These are phyloP conservation scores for Mechanitis messenoides DNA, from an alignment of 2,888 invertebrate species.

Conservation along the genomic window DNA sequence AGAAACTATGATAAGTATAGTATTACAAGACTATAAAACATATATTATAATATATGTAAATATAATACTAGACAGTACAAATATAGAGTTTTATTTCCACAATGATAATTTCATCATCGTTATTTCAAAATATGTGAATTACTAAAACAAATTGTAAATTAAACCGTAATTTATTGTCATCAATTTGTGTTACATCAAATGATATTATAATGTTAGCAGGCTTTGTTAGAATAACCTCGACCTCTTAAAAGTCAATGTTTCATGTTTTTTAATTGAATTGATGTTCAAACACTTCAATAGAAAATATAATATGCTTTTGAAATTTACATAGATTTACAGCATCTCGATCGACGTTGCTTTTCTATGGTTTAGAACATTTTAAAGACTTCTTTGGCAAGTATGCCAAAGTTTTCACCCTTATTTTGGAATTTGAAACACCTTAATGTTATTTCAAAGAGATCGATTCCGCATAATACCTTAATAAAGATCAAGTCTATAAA, in stretches of 20 bases:
- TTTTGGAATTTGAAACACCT: conserved; percentile 24
- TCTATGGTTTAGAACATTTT: conserved; percentile 14
- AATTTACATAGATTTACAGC: not conserved
- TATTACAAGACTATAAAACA: too few relatives aligned
- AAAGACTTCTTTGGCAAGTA: conserved; percentile 23
- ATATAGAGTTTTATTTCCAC: too few relatives aligned
- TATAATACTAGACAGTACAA: not conserved
- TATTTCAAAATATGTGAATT: conserved; percentile 1
- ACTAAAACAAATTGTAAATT: conserved; percentile 4
- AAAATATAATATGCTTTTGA: not conserved
- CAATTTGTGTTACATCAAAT: conserved; percentile 7
- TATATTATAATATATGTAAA: too few relatives aligned
- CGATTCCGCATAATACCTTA: not conserved
- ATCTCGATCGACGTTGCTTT: not conserved
- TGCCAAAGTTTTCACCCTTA: conserved; percentile 21
- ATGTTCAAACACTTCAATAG: not conserved
- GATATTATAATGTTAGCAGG: conserved; percentile 18
- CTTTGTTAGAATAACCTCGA: conserved; percentile 16
- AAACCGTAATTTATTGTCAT: conserved; percentile 13
- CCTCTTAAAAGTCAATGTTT: conserved; percentile 1
- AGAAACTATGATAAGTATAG: too few relatives aligned
- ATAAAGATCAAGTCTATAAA: too few relatives aligned
- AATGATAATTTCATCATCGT: not conserved
- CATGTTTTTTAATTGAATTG: too few relatives aligned
- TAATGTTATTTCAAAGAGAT: conserved; percentile 25